Conservation (phyloP, 1,140 invertebrate genomes). For the Delia radicum region DNA sequence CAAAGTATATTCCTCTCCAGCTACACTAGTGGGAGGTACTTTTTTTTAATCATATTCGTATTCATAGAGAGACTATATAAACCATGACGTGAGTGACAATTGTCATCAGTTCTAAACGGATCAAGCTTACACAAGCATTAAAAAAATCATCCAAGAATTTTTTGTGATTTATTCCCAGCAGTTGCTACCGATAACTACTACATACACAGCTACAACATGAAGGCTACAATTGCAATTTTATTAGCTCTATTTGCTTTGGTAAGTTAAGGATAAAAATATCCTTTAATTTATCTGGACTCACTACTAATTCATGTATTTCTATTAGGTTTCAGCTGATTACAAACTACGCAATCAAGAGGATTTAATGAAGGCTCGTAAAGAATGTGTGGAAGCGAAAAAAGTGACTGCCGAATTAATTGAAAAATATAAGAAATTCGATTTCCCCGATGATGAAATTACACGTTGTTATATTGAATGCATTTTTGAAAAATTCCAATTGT, state of each 20-base stretch:
- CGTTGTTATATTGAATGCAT: constrained; percentile 54
- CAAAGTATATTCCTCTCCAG: too few relatives aligned
- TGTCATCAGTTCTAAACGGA: constrained; percentile 10
- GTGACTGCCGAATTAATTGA: constrained; percentile 46
- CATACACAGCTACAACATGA: constrained; percentile 19
- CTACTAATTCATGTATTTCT: background rate
- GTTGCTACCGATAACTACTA: background rate
- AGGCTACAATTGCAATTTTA: constrained; percentile 35
- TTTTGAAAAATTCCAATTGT: constrained; percentile 51
- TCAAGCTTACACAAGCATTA: background rate
- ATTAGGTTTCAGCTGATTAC: constrained; percentile 47
- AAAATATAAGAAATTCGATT: constrained; percentile 53
- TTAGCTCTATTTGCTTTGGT: constrained; percentile 42
- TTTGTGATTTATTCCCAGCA: constrained; percentile 10
- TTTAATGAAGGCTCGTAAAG: constrained; percentile 45
- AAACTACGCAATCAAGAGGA: constrained; percentile 50
- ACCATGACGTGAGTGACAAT: background rate
- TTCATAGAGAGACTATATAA: background rate
- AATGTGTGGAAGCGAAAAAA: constrained; percentile 45
- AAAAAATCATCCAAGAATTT: background rate
- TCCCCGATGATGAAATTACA: constrained; percentile 53
- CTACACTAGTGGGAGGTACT: too few relatives aligned
- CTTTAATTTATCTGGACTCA: background rate
- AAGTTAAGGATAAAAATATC: background rate
- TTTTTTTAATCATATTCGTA: background rate